A percentile compares a stretch with the other conserved stretches of the same genome.
Conservation (phyloP, 2,797 vertebrate species). For the Cryptoblepharus egeriae region DNA sequence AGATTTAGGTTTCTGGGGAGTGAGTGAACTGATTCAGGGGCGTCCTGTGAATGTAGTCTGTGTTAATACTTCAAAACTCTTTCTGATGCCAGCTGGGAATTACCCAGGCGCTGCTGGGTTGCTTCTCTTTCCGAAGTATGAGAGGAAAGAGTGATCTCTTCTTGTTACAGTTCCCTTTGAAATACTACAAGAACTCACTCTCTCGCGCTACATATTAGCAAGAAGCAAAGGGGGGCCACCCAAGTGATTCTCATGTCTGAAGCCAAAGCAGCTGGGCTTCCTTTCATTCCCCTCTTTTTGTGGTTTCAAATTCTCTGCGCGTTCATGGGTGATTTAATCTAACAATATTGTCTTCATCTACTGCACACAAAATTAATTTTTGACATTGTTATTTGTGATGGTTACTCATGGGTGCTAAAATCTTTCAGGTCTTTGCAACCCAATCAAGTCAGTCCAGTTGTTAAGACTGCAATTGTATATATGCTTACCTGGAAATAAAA, state of each 20-base stretch:
- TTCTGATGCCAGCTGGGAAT: slow-evolving; percentile 48
- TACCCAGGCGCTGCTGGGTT: slow-evolving; percentile 10
- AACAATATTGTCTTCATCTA: slow-evolving; percentile 39
- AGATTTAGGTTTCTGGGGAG: slow-evolving; percentile 51
- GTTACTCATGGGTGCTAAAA: slow-evolving; percentile 42
- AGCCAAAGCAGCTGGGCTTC: slow-evolving; percentile 32
- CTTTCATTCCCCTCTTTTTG: slow-evolving; percentile 18
- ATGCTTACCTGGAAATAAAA: background rate
- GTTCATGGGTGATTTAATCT: slow-evolving; percentile 26
- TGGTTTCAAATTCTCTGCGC: slow-evolving; percentile 48
- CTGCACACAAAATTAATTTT: slow-evolving; percentile 42
- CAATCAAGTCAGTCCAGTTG: background rate
- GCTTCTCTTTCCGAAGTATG: slow-evolving; percentile 50
- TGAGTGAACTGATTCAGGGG: slow-evolving; percentile 30
- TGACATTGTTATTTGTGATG: slow-evolving; percentile 36
- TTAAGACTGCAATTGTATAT: background rate
- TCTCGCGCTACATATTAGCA: slow-evolving; percentile 53
- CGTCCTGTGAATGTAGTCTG: slow-evolving; percentile 20
- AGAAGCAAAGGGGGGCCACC: slow-evolving; percentile 10
- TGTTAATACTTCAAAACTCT: slow-evolving; percentile 32
- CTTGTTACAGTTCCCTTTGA: slow-evolving; percentile 54
- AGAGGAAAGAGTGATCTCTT: slow-evolving; percentile 41
- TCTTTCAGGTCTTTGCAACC: slow-evolving; percentile 13
- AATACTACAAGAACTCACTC: slow-evolving; percentile 44
- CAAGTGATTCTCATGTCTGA: slow-evolving; percentile 49